A percentile compares a stretch with the other conserved stretches of the same genome.
Conservation (phyloP, 1,140 invertebrate species). For the Hormaphis cornu region DNA sequence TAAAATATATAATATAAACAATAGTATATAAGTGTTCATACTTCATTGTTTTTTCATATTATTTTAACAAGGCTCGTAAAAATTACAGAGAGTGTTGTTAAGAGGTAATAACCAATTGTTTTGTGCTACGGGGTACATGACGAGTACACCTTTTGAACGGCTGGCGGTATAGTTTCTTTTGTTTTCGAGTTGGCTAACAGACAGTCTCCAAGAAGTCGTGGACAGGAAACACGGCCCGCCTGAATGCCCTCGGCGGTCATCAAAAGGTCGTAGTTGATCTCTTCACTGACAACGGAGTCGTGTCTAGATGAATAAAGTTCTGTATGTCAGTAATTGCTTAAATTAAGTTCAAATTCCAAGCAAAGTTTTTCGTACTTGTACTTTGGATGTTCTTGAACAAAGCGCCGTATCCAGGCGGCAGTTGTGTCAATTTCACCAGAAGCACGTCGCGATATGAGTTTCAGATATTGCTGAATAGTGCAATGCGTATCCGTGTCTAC, state of each 20-base stretch:
- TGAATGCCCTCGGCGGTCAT: slow-evolving; percentile 65
- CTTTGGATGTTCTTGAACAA: slow-evolving; percentile 76
- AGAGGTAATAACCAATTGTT: not conserved
- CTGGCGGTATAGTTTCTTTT: slow-evolving; percentile 66
- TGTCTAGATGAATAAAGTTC: slow-evolving; percentile 46
- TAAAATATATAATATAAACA: not conserved
- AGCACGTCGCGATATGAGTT: slow-evolving; percentile 82
- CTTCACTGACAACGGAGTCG: slow-evolving; percentile 80
- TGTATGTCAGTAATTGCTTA: not conserved
- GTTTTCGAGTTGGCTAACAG: slow-evolving; percentile 57
- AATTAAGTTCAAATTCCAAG: not conserved
- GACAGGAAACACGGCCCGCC: slow-evolving; percentile 58
- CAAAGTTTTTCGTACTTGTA: slow-evolving; percentile 59
- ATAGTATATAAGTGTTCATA: slow-evolving; percentile 10
- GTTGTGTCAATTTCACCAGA: slow-evolving; percentile 77
- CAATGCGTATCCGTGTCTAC: slow-evolving; percentile 94
- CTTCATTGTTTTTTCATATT: not conserved
- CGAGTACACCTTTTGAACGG: slow-evolving; percentile 49
- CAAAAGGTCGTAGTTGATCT: slow-evolving; percentile 89
- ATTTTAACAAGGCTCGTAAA: not conserved
- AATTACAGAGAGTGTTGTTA: not conserved
- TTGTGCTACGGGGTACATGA: not conserved
- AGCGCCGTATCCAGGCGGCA: slow-evolving; percentile 84
- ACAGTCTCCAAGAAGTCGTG: slow-evolving; percentile 62
- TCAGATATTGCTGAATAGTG: slow-evolving; percentile 92